Conservation (phyloP, 2,113 vertebrate genomes). For the Chionis minor region DNA sequence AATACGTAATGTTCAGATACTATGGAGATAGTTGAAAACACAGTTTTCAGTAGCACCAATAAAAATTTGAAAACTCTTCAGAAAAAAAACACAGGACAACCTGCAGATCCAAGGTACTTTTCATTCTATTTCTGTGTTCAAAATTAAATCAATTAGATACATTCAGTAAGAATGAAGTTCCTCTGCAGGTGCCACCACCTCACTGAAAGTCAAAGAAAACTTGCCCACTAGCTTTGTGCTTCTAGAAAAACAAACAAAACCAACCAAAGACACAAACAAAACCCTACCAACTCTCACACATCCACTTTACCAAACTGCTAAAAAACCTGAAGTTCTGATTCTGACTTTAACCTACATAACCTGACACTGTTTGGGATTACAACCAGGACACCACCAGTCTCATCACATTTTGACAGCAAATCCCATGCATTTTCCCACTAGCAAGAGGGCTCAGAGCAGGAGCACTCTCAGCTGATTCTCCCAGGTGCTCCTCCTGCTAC, state of each 20-base stretch:
- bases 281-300: neutral
- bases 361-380: neutral
- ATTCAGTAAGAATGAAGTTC: neutral
- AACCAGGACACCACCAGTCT: neutral
- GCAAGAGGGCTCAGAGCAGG: neutral
- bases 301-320: neutral
- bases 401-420: constrained; percentile 29
- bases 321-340: neutral
- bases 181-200: neutral
- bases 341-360: neutral
- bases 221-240: neutral
- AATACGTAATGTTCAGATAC: neutral
- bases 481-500: neutral
- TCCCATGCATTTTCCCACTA: neutral
- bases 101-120: neutral
- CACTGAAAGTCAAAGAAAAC: neutral
- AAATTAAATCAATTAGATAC: neutral
- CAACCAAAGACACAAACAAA: neutral
- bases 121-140: neutral
- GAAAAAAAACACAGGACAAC: neutral
- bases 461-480: neutral
- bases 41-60: neutral
- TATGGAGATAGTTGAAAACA: neutral
- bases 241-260: neutral
- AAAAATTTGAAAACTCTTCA: neutral